Conservation (phyloP, 2,888 invertebrate species). For the Netelia fuscicornis region DNA sequence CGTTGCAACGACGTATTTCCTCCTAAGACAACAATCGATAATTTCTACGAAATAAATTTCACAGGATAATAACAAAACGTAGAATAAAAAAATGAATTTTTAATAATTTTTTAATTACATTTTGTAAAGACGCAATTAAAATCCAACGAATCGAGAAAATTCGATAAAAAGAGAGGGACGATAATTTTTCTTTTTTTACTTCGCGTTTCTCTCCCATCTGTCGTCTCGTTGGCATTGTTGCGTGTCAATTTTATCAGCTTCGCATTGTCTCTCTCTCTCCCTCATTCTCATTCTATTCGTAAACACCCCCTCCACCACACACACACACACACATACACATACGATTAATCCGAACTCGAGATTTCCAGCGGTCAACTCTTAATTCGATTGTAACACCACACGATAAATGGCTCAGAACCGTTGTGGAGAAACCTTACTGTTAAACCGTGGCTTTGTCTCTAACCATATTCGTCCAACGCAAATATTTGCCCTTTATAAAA, state of each 20-base stretch:
- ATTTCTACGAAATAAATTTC: too few relatives aligned
- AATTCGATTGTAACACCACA: conserved; percentile 1
- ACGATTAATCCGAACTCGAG: not conserved
- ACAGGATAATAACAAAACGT: too few relatives aligned
- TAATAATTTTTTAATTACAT: too few relatives aligned
- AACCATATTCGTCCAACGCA: not conserved
- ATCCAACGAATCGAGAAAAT: too few relatives aligned
- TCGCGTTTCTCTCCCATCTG: not conserved
- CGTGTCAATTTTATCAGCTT: not conserved
- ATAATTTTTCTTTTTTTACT: not conserved
- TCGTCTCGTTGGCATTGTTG: not conserved
- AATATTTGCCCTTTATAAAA: not conserved
- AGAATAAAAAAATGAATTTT: too few relatives aligned
- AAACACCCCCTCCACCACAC: too few relatives aligned
- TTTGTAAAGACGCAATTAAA: too few relatives aligned
- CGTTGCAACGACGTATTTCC: too few relatives aligned
- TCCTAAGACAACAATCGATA: too few relatives aligned
- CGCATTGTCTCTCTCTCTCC: not conserved
- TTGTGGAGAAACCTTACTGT: not conserved
- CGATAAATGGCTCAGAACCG: conserved; percentile 9
- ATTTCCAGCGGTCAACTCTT: not conserved
- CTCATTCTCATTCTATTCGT: too few relatives aligned
- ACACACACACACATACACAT: not conserved
- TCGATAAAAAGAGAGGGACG: too few relatives aligned
- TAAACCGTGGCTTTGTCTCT: not conserved